Base-by-base conservation (phyloP, 2,888 invertebrate species). In the Himalopsyche anomala region DNA sequence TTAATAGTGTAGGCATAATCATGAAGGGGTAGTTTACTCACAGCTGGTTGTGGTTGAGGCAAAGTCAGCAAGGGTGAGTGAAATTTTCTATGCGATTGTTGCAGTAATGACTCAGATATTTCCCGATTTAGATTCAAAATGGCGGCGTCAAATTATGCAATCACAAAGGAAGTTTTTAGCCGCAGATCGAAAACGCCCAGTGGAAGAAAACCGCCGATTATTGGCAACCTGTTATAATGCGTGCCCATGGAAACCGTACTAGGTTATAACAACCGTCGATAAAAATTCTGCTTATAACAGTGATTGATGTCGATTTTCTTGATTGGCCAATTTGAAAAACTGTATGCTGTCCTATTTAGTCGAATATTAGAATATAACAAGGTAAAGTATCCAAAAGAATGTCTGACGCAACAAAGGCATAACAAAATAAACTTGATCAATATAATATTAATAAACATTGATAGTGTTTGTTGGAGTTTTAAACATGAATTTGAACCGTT, bases 111-210 rank as follows among this genome's bases (percentile, higher is more conserved):
- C 40, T 84, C 62, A 40, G 84, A 82, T 84, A 79, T 84, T 86
- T 84, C 79, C 86, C 36, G 82, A 86, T 83, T 85, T 85, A 56
- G 85, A 80, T 51, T 56, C 38, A 80, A 82, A 85, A 82, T 81
- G 82, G 28, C 84, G n/a, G 84, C 62, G 28, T 40, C 38, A 80
- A 85, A 86, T 86, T 86, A 86, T 86, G 86, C 84, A 86, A 86
- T 86, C 86, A 51, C 83, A 56, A 84, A 51, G 51, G 82, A 55
- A 82, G 86, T 54, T 74, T 79, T 69, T 45, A 51, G 82, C 79
- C 86, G 84, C 80, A 81, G 45, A 84, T 51, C 45, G 40, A 54
- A 81, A 62, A 45, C 86, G 69, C 86, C 83, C 81, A 28, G 38
- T 83, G 80, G 69, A 79, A 69, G 74, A 74, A 74, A 83, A 83